Conservation (phyloP, 2,888 invertebrate species). For the Stegophylla sp. region DNA sequence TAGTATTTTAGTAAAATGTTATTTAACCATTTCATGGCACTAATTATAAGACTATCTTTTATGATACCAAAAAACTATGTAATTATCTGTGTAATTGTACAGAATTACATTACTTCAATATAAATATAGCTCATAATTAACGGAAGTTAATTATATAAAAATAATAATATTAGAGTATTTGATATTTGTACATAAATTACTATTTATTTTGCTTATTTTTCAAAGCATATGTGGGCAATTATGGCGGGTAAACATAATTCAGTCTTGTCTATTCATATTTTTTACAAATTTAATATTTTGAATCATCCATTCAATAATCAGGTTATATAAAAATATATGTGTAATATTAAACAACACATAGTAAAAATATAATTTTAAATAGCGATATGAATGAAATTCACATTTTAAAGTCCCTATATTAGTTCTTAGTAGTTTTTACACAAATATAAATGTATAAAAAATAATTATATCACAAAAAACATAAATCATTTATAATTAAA, state of each 20-base stretch:
- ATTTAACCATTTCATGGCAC: too few relatives aligned
- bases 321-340: constrained; percentile 4
- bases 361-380: constrained; percentile 11
- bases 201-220: background rate
- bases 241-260: constrained; percentile 15
- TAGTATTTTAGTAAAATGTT: too few relatives aligned
- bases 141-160: too few relatives aligned
- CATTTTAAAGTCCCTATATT: background rate
- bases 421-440: background rate
- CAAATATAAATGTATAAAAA: constrained; percentile 28
- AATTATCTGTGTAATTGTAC: too few relatives aligned
- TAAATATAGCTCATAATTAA: too few relatives aligned
- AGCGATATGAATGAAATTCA: background rate
- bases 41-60: too few relatives aligned
- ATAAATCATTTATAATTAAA: too few relatives aligned
- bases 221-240: background rate
- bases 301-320: background rate
- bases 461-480: constrained; percentile 8
- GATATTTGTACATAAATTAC: too few relatives aligned
- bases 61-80: too few relatives aligned
- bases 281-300: constrained; percentile 4
- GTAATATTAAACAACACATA: background rate
- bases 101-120: too few relatives aligned
- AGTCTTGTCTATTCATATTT: constrained; percentile 42
- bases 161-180: too few relatives aligned